Evolutionary conservation across 1,140 invertebrate species (phyloP), one percentile per base, ranked within the genome.

Genomic region (Bathynomus jamesi): DNA sequence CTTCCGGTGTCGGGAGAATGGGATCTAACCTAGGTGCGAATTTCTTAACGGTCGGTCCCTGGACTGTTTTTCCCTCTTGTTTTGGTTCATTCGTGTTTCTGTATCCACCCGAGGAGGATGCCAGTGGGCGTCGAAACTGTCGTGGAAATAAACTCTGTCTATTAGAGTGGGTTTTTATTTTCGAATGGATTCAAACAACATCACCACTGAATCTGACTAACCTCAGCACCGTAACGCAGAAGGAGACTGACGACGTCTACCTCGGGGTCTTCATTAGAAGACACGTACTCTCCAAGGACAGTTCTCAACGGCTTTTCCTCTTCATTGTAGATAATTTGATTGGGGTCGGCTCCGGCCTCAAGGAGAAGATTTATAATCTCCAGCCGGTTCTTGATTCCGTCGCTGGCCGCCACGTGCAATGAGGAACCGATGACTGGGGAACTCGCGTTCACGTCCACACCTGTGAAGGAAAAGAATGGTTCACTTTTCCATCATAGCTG

Each of bases 381-480:
- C 53, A 81, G 74, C 25, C 83, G 85, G 76, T 92, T 90, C 1
- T 86, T 84, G 65, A 94, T 89, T 71, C 89, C 90, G 78, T 94
- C 91, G 0, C 91, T 90, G 80, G 91, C 92, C 0, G 91, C 92
- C 5, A 95, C 90, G 81, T 95, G 92, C 7, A 95, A 84, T 0
- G 93, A 89, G 0, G 91, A 90, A 7, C 92, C 91, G 75, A 93
- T 91, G 68, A 93, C 89, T 0, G 90, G 90, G 13, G 91, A 92
- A 11, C 88, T 89, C 7, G 89, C 87, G 77, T 94, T 94, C 2
- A 92, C 89, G 77, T 92, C 84, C 0, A 92, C 90, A 70, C 90
- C 91, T 89, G 80, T 72, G 71, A 40, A 28, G n/a, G 27, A 28
- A n/a, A 24, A 4, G 27, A 0, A 30, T 66, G 29, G 21, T 27